These are phyloP conservation scores for Euzetes globulus DNA, from an alignment of 2,888 invertebrate species.

Conservation along the genomic window DNA sequence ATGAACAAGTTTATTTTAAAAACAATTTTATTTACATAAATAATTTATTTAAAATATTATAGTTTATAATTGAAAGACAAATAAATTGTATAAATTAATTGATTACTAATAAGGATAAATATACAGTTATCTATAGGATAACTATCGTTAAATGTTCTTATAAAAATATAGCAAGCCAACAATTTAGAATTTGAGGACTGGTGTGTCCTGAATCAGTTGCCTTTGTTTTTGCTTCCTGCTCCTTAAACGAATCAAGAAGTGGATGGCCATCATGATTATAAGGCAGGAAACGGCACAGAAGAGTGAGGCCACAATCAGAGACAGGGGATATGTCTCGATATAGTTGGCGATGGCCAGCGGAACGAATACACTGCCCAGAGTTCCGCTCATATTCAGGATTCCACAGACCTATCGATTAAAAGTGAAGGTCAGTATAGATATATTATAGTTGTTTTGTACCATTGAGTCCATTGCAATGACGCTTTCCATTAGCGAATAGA, in stretches of 20 bases:
- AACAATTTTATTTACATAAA: background rate
- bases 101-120: too few relatives aligned
- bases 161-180: too few relatives aligned
- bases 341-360: constrained; percentile 30
- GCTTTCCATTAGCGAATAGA: constrained; percentile 29
- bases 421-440: background rate
- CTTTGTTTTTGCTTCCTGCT: background rate
- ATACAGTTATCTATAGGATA: too few relatives aligned
- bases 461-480: constrained; percentile 21
- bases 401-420: constrained; percentile 9
- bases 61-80: too few relatives aligned
- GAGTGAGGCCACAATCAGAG: constrained; percentile 27
- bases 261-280: constrained; percentile 1
- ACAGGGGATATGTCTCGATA: constrained; percentile 14
- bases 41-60: too few relatives aligned
- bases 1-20: background rate
- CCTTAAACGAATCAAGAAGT: background rate
- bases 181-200: background rate
- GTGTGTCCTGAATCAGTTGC: background rate
- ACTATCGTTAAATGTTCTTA: too few relatives aligned
- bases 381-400: constrained; percentile 26
- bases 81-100: too few relatives aligned
- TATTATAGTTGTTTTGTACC: background rate
- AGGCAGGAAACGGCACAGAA: constrained; percentile 17
- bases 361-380: constrained; percentile 25